Evolutionary conservation across 2,113 vertebrate species (phyloP), one percentile per base, ranked within the genome.

Genomic region (Callipepla californica): DNA sequence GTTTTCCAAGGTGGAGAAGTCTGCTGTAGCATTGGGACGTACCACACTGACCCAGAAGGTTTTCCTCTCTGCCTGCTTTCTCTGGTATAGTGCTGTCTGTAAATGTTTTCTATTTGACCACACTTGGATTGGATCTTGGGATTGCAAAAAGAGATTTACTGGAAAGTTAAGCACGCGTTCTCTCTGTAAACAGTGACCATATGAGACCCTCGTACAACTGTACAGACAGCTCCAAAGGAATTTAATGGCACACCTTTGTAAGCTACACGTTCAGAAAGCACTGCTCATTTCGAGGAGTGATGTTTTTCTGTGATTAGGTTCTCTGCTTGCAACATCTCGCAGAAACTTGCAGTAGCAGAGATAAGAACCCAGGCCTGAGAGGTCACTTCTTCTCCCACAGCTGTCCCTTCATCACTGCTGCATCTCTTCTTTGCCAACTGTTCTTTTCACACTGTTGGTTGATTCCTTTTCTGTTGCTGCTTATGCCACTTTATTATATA

Each of bases 401-500:
- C 50, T 80, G 73, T 32, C 77, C 6, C 3, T n/a, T 77, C 70
- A 7, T 26, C 19, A 19, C 40, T 17, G 58, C 13, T 13, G 28
- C 38, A 6, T 25, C 51, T 80, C 65, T 61, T 38, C 85, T 83
- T 87, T 92, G 91, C 85, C 85, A 93, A 3, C 82, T 63, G 51
- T 91, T 96, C 79, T 89, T 59, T 14, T 58, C 48, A 2, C 13
- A 0, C 25, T 92, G 82, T 90, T 94, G 83, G 73, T 79, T 66
- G 80, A 91, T 92, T 86, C 93, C 87, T 94, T 87, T 93, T 91
- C 68, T 95, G 93, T 88, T 93, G 87, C 73, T 95, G 87, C 68
- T 92, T 87, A 50, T 92, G 73, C 76, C 38, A 3, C 81, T 92
- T 68, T 23, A 20, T 65, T 94, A 93, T 72, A 70, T 30, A 85